These are phyloP conservation scores for Acrocephalus arundinaceus DNA, from an alignment of 2,113 vertebrate species.

Conservation along the genomic window DNA sequence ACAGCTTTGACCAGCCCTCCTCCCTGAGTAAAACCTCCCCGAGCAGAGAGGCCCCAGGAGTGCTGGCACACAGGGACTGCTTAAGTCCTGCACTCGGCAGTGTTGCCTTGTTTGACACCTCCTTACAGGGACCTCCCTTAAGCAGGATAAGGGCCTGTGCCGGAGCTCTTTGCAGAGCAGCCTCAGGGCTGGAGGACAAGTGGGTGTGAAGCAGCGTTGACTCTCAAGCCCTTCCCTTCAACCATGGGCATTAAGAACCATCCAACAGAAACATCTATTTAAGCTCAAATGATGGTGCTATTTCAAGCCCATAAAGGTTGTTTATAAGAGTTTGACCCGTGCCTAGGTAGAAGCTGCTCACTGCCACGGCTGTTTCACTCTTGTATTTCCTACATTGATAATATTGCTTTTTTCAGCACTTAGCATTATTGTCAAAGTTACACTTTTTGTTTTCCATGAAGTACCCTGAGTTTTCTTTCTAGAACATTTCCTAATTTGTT, in stretches of 20 bases:
- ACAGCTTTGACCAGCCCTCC: rapidly evolving
- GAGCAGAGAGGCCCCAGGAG: background rate
- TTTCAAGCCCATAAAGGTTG: background rate
- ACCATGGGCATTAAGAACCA: rapidly evolving
- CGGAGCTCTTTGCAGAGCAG: background rate
- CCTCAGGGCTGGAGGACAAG: background rate
- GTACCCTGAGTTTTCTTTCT: background rate
- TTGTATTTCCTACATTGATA: rapidly evolving
- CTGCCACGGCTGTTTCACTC: background rate
- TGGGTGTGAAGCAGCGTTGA: rapidly evolving
- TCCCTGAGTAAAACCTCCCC: background rate
- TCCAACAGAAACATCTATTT: background rate
- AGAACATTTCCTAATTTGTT: background rate
- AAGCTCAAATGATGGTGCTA: background rate
- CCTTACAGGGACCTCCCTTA: rapidly evolving
- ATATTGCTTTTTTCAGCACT: background rate
- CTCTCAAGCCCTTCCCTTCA: background rate
- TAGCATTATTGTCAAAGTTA: background rate
- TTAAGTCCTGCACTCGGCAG: rapidly evolving
- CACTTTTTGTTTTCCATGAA: background rate
- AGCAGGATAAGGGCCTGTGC: rapidly evolving
- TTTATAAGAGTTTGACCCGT: background rate
- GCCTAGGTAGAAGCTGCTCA: background rate
- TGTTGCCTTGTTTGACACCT: rapidly evolving
- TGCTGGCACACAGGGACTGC: rapidly evolving